Evolutionary conservation across 1,140 invertebrate genomes (phyloP).

Genomic region (Megalonaias nervosa): DNA sequence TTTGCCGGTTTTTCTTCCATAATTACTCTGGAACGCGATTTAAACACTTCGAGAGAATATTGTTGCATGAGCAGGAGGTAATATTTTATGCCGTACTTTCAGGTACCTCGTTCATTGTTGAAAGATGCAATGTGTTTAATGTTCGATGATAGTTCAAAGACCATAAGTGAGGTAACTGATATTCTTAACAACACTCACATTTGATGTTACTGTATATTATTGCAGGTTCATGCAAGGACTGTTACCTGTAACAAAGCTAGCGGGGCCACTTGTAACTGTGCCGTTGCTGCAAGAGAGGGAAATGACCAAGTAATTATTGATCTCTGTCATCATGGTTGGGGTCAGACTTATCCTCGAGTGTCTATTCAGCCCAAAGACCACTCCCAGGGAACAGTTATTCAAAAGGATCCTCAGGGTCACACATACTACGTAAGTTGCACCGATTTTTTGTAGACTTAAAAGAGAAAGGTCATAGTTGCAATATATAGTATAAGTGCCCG

Average conservation of each 20-base stretch:
- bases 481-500: too few relatives aligned
- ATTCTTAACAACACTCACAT: too few relatives aligned
- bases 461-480: background rate
- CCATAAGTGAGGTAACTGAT: too few relatives aligned
- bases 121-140: too few relatives aligned
- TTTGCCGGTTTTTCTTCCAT: too few relatives aligned
- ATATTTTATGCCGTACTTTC: too few relatives aligned
- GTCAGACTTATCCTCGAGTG: constrained; percentile 14
- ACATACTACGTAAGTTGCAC: constrained; percentile 5
- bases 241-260: background rate
- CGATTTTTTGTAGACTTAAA: background rate
- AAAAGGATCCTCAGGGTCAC: background rate
- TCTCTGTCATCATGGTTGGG: constrained; percentile 23
- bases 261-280: background rate
- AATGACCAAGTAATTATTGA: constrained; percentile 20
- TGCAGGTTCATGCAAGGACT: background rate
- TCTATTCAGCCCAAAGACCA: constrained; percentile 1
- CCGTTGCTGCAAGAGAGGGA: constrained; percentile 12
- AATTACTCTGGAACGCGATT: too few relatives aligned
- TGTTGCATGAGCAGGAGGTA: too few relatives aligned
- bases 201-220: background rate
- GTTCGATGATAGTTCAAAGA: too few relatives aligned
- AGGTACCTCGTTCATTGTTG: too few relatives aligned
- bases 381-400: constrained; percentile 13
- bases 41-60: too few relatives aligned